Base-by-base conservation (phyloP, 2,888 invertebrate species). In the Sarcophaga carnaria region DNA sequence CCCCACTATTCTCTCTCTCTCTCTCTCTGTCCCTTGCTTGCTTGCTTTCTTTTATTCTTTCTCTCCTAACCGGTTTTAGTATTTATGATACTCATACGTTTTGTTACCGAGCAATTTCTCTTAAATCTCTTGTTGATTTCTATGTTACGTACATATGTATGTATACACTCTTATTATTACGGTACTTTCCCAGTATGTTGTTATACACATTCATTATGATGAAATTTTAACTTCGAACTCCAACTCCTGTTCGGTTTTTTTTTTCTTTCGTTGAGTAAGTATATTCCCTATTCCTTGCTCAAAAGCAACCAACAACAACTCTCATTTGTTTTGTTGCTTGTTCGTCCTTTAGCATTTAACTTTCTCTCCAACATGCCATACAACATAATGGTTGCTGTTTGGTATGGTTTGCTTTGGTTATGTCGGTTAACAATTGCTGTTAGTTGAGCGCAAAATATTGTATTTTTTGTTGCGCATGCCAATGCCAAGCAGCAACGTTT, bases 401-500 rank as follows among this genome's bases (percentile, higher is more conserved):
- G 49, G 14, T 49, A 49, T 37, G 37, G 37, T 37, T 6, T 27
- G 27, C 0, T 14, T 49, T 14, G 49, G 49, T 49, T 49, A 49
- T 49, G 49, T 49, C 14, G 49, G 49, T 49, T 49, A 14, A 49
- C 49, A 14, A 14, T 49, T 49, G 11, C 14, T 49, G 0, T 49
- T 49, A 1, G 11, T 49, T 49, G 11, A 14, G 11, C 14, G 11
- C 14, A 14, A 37, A 37, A 37, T 59, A 5, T 59, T 59, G 59
- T 17, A 17, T 25, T 20, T 62, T 71, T 67, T 37, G 80, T 77
- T 86, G 86, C 86, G 86, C 86, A 86, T 86, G 86, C 75, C 71
- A 69, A 49, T 49, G 14, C 14, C 14, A 14, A 49, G 49, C 49
- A 4, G 4, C 12, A 49, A 49, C 49, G 49, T 49, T 14, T 14